Conservation (phyloP, 2,888 invertebrate genomes). For the Coelinius sp. region DNA sequence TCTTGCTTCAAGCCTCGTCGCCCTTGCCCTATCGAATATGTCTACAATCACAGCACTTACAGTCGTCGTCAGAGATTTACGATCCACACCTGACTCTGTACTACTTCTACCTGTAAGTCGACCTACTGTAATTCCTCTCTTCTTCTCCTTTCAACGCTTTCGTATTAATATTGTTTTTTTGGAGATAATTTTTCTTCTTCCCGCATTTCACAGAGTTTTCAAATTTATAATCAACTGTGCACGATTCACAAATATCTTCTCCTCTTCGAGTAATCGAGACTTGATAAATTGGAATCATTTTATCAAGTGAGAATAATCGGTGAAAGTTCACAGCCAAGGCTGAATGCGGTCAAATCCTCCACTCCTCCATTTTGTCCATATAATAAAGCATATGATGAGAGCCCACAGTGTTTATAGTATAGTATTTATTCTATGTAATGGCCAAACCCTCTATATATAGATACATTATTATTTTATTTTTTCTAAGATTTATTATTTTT, state of each 20-base stretch:
- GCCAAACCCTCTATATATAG: background rate
- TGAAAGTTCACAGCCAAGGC: conserved; percentile 67
- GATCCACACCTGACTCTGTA: conserved; percentile 62
- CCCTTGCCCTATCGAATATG: conserved; percentile 67
- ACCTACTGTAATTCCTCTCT: conserved; percentile 26
- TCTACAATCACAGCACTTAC: conserved; percentile 67
- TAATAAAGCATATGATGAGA: too few species aligned
- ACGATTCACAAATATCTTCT: too few species aligned
- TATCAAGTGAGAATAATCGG: conserved; percentile 42
- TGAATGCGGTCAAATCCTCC: conserved; percentile 57
- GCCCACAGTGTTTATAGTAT: too few species aligned
- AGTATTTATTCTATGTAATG: too few species aligned
- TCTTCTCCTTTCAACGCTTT: conserved; percentile 28
- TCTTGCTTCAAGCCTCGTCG: conserved; percentile 74
- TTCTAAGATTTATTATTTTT: conserved; percentile 2
- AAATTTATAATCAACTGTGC: too few species aligned
- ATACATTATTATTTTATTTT: background rate
- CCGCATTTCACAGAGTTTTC: too few species aligned
- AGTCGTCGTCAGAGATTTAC: conserved; percentile 76
- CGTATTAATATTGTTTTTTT: too few species aligned
- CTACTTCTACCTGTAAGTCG: conserved; percentile 60
- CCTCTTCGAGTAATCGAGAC: too few species aligned
- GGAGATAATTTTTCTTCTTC: too few species aligned
- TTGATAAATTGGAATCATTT: conserved; percentile 40
- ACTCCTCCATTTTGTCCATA: background rate